Evolutionary conservation across 2,113 vertebrate genomes (phyloP).

Genomic region (Dromaius novaehollandiae): DNA sequence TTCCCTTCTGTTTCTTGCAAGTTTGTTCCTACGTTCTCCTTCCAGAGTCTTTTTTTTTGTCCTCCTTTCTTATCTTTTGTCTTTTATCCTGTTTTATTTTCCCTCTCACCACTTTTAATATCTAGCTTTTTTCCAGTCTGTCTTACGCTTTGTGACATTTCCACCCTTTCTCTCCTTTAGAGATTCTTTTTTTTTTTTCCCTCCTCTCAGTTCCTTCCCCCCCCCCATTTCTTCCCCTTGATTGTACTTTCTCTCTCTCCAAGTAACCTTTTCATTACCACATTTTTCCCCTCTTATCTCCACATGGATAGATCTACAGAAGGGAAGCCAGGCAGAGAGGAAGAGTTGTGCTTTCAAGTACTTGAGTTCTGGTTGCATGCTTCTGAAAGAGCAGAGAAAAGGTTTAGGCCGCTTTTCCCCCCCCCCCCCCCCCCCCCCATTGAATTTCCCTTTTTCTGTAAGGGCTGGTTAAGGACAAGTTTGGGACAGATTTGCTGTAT

Average conservation of each 20-base stretch:
- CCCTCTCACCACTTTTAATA: neutral
- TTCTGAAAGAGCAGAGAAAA: neutral
- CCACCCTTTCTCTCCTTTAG: neutral
- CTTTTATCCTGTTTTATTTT: neutral
- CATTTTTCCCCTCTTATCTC: neutral
- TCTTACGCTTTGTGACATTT: neutral
- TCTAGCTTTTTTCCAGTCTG: neutral
- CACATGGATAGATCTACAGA: neutral
- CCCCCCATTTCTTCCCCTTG: neutral
- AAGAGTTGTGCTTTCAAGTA: neutral
- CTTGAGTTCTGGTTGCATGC: neutral
- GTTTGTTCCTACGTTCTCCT: neutral
- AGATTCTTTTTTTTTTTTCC: neutral
- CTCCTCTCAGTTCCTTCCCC: neutral
- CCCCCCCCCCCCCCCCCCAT: neutral
- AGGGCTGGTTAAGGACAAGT: neutral
- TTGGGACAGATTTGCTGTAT: neutral
- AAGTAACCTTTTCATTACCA: neutral
- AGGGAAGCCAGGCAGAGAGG: neutral
- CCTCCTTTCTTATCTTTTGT: neutral
- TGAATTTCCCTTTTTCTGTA: neutral
- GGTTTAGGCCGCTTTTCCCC: neutral
- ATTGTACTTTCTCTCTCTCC: neutral
- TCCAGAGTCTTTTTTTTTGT: neutral
- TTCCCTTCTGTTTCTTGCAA: neutral